Base-by-base conservation (phyloP, 1,140 invertebrate species). In the Cardiocondyla obscurior region DNA sequence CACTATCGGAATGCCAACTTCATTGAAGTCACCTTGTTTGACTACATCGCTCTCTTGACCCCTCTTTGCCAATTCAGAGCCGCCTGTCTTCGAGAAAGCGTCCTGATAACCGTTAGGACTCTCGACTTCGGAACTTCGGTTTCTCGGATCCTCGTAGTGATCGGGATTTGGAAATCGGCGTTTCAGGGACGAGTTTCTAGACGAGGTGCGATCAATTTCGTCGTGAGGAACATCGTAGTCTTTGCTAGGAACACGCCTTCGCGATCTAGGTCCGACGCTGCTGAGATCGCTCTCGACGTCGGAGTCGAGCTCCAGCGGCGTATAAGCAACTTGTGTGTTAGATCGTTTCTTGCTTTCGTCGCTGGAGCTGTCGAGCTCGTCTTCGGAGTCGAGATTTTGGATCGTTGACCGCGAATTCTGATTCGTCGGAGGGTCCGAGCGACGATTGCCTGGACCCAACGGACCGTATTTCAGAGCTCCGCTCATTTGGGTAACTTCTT, bases 1-100 rank as follows among this genome's bases (percentile, higher is more conserved):
- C 0, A 92, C 60, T 44, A 92, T 83, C 4, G 94, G 94, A 81
- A 94, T 93, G 14, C 94, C 94, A 65, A 94, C 64, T 89, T 94
- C 92, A 60, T 94, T 94, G 33, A 94, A 94, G 62, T 94, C 90
- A 0, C 93, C 94, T 6, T 62, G 86, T 44, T 84, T 76, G 7
- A 64, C 33, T 0, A 33, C 14, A 0, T 16, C 16, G 1, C 33
- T 16, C 16, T 67, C 22, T 25, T 46, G 51, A n/a, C 39, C 36
- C 22, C 83, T 81, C 39, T 55, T 88, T 7, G 86, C 76, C 25
- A 81, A 89, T 44, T 91, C 82, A 28, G 89, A 89, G n/a, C 86
- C 90, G 42, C 69, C 81, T 1, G 87, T 90, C 30, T 77, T 81
- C 8, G 79, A 90, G 42, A 87, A 84, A 28, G 84, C 84, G 62